Evolutionary conservation across 2,113 vertebrate species (phyloP), one percentile per base, ranked within the genome.

Genomic region (Bambusicola thoracicus): DNA sequence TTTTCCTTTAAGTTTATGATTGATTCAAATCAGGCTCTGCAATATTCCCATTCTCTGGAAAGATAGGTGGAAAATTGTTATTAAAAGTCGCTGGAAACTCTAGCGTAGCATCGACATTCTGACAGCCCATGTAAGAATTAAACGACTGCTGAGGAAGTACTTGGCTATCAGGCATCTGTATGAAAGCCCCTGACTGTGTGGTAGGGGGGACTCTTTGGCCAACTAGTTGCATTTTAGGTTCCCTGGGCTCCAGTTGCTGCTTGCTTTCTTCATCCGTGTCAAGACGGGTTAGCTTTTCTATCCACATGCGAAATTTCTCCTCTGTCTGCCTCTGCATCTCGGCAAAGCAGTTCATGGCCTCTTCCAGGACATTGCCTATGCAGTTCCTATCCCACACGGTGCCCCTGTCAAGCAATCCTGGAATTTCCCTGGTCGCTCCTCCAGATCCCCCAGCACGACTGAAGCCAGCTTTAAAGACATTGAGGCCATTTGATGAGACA

Each of bases 381-480:
- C 98, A 98, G 97, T 98, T 98, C 96, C 98, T 98, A 98, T 98
- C 98, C 98, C 98, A 98, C 69, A 98, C 97, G 96, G 98, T 97
- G 96, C 97, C 98, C 98, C 97, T 98, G 97, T 98, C 98, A 98
- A 99, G 98, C 98, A 99, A 98, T 98, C 98, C 97, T 96, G 98
- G 98, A 97, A 98, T 98, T 98, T 98, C 98, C 97, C 98, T 98
- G 96, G 97, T 97, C 67, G 96, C 95, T 98, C 98, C 98, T 98
- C 98, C 98, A 98, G 98, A 97, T 98, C 97, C 98, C 98, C 98
- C 98, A 97, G 98, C 98, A 98, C 95, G 97, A 98, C 96, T 97
- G 97, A 98, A 98, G 98, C 97, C 98, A 99, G 98, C 98, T 99
- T 99, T 98, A 99, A 99, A 99, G 98, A 99, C 98, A 99, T 96